A percentile compares a stretch with the other conserved stretches of the same genome.
Evolutionary conservation across 1,140 invertebrate genomes (phyloP).

Genomic region (Tribolium castaneum): DNA sequence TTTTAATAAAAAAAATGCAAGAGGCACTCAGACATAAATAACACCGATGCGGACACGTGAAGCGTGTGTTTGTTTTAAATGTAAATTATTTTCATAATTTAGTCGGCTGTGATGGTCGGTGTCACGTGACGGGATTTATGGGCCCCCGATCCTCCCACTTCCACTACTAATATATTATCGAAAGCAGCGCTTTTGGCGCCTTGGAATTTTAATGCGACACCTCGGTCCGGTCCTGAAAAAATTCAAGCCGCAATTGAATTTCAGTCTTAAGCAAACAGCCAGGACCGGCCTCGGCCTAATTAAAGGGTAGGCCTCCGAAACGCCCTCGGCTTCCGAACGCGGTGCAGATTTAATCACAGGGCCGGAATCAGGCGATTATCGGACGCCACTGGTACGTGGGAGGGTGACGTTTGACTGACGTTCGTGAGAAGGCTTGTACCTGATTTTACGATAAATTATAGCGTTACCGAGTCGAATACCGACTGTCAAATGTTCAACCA

Average conservation of each 20-base stretch:
- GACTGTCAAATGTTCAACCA: constrained; percentile 49
- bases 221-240: not conserved
- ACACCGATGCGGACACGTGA: constrained; percentile 21
- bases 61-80: constrained; percentile 54
- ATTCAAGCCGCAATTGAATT: no score
- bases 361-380: constrained; percentile 6
- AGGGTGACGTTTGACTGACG: not conserved
- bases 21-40: constrained; percentile 27
- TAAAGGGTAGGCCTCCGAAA: constrained; percentile 1
- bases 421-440: constrained; percentile 41
- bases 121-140: constrained; percentile 49
- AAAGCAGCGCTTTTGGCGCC: constrained; percentile 32
- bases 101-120: constrained; percentile 48
- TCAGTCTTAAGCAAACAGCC: not conserved
- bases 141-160: constrained; percentile 30
- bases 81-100: constrained; percentile 56
- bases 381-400: not conserved
- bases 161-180: constrained; percentile 38
- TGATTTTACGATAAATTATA: constrained; percentile 48
- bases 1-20: constrained; percentile 19
- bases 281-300: not conserved
- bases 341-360: constrained; percentile 30
- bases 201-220: constrained; percentile 33
- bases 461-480: constrained; percentile 48
- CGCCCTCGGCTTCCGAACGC: constrained; percentile 21